A percentile compares a stretch with the other conserved stretches of the same genome.
Evolutionary conservation across 2,888 invertebrate genomes (phyloP).

Genomic region (Lingula anatina): DNA sequence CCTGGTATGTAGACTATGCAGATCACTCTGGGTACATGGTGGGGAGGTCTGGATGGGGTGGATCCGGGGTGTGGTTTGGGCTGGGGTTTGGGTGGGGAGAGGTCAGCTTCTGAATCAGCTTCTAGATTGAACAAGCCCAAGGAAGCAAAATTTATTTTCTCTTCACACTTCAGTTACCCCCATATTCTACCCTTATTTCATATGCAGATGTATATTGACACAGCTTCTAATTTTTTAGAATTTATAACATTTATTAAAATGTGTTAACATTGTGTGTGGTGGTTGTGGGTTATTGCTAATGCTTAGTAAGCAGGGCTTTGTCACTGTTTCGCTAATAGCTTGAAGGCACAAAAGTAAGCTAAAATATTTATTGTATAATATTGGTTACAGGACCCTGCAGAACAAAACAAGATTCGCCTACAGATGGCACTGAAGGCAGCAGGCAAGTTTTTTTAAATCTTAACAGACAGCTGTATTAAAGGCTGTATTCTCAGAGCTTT

Average conservation of each 20-base stretch:
- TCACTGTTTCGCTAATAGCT: too few species aligned
- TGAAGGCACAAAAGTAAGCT: too few species aligned
- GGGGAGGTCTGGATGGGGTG: background rate
- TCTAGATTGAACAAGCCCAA: background rate
- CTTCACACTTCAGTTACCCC: background rate
- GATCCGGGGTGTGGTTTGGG: background rate
- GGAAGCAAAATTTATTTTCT: background rate
- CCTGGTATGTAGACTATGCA: constrained; percentile 18
- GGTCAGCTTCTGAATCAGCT: background rate
- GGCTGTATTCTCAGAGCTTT: too few species aligned
- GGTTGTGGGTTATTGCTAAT: too few species aligned
- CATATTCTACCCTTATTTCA: background rate
- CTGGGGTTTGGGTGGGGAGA: background rate
- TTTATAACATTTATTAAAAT: too few species aligned
- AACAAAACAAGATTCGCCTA: constrained; percentile 31
- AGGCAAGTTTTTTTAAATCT: too few species aligned
- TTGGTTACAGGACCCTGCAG: constrained; percentile 25
- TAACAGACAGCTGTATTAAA: too few species aligned
- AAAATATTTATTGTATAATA: constrained; percentile 2
- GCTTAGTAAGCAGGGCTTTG: too few species aligned
- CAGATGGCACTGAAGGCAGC: constrained; percentile 39
- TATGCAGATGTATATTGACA: background rate
- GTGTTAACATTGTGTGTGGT: too few species aligned
- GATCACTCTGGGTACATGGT: background rate
- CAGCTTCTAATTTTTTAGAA: background rate